phyloP scores from a whole-genome alignment of 1,140 invertebrate genomes.

The Melipona quadrifasciata region DNA sequence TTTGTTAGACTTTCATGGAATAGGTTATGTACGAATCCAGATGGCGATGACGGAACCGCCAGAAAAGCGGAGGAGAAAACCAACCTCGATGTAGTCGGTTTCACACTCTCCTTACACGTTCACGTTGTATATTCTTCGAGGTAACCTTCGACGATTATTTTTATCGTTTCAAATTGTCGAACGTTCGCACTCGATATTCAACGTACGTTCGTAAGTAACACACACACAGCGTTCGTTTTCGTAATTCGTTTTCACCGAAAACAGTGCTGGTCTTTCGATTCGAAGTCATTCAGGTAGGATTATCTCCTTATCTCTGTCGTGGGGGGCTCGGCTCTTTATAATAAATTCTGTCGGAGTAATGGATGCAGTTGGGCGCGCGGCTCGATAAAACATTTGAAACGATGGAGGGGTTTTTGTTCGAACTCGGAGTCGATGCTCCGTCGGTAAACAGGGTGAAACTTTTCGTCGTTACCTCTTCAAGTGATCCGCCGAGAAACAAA shows the following conservation, averaged over 20 bases:
- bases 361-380: not conserved
- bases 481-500: slow-evolving; percentile 16
- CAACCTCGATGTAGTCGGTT: no score
- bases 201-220: not conserved
- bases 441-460: slow-evolving; percentile 2
- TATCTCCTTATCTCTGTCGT: no score
- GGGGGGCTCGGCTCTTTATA: not conserved
- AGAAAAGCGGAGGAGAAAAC: not conserved
- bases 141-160: not conserved
- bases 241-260: no score
- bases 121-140: not conserved
- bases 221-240: no score
- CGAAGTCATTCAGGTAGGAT: not conserved
- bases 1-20: slow-evolving; percentile 44
- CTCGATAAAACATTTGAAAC: slow-evolving; percentile 1
- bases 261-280: no score
- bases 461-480: not conserved
- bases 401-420: not conserved
- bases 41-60: not conserved
- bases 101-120: not conserved
- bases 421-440: not conserved
- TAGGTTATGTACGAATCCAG: slow-evolving; percentile 14
- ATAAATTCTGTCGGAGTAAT: not conserved
- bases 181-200: not conserved
- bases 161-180: not conserved